These are phyloP conservation scores for Panurus biarmicus DNA, from an alignment of 2,113 vertebrate species.

Conservation along the genomic window DNA sequence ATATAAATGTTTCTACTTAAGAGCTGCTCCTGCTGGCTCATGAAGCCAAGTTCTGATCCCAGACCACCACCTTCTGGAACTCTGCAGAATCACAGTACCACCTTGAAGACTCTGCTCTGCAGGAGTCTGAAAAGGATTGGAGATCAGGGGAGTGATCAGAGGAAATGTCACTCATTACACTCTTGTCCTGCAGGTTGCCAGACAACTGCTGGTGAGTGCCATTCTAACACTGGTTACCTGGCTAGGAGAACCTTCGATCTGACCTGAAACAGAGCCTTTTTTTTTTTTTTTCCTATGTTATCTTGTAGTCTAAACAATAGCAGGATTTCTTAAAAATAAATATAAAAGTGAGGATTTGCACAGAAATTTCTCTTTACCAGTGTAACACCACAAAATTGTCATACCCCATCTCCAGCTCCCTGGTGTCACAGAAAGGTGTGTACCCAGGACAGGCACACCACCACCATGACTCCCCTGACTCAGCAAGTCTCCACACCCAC, in stretches of 20 bases:
- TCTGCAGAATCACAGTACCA: not conserved
- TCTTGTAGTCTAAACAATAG: not conserved
- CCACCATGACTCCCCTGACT: not conserved
- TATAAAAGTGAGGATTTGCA: not conserved
- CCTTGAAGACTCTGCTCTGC: fast-evolving
- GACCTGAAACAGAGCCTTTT: not conserved
- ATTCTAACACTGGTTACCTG: not conserved
- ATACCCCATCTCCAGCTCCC: not conserved
- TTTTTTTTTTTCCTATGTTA: not conserved
- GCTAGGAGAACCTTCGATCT: not conserved
- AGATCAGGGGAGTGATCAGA: not conserved
- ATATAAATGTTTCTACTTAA: not conserved
- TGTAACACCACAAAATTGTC: fast-evolving
- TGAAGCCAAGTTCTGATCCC: not conserved
- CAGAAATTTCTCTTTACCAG: not conserved
- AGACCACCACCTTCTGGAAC: constrained; percentile 52
- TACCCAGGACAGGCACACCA: not conserved
- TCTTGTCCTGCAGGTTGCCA: not conserved
- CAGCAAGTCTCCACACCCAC: not conserved
- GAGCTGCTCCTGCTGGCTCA: not conserved
- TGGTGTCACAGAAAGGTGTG: fast-evolving
- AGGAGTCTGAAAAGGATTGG: not conserved
- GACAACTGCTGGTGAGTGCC: not conserved
- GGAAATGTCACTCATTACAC: not conserved
- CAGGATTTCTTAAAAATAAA: not conserved